Conservation (phyloP, 2,797 vertebrate species). For the Merluccius polli region DNA sequence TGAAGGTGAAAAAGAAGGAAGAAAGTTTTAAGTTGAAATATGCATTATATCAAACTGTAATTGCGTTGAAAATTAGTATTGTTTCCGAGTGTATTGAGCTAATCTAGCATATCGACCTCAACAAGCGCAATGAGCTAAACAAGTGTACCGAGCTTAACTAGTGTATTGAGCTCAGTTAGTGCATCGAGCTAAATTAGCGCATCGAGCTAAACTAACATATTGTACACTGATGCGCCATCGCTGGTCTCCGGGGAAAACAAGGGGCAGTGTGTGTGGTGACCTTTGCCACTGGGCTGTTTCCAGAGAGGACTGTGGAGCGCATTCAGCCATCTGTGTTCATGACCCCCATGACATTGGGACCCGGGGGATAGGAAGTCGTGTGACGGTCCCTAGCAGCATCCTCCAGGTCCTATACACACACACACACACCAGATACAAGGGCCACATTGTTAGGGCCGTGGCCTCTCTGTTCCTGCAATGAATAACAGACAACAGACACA, state of each 20-base stretch:
- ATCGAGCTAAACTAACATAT: slow-evolving; percentile 5
- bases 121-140: background rate
- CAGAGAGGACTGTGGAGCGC: background rate
- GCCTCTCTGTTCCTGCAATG: slow-evolving; percentile 40
- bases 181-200: background rate
- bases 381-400: slow-evolving; percentile 22
- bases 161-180: background rate
- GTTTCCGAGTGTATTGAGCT: background rate
- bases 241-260: slow-evolving; percentile 40
- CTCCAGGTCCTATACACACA: slow-evolving; percentile 25
- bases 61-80: background rate
- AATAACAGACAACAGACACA: slow-evolving; percentile 62
- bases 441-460: slow-evolving; percentile 53
- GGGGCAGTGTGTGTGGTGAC: slow-evolving; percentile 1
- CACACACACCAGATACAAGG: slow-evolving; percentile 55
- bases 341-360: background rate
- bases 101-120: background rate
- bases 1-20: background rate
- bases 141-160: background rate
- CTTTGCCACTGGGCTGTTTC: slow-evolving; percentile 9
- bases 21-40: background rate
- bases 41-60: background rate
- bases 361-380: slow-evolving; percentile 54
- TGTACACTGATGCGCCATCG: slow-evolving; percentile 20
- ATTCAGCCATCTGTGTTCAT: slow-evolving; percentile 40